Conservation (phyloP, 1,140 invertebrate genomes). For the Diorhabda elongata region DNA sequence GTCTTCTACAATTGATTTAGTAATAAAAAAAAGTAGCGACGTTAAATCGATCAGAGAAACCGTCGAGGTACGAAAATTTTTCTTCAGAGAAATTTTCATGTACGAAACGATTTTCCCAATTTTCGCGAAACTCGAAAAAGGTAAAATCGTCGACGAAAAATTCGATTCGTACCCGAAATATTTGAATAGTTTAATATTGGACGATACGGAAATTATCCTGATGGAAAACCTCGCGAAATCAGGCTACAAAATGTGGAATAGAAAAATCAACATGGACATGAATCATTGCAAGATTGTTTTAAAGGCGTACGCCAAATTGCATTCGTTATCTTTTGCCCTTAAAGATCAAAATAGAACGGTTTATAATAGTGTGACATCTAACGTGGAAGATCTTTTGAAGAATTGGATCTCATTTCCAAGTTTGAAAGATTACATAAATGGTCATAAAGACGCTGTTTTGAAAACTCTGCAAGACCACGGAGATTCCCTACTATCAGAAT, state of each 20-base stretch:
- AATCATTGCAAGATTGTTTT: slow-evolving; percentile 48
- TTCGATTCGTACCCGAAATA: slow-evolving; percentile 42
- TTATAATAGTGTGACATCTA: slow-evolving; percentile 19
- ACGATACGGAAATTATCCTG: slow-evolving; percentile 49
- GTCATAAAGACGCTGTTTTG: too few relatives aligned
- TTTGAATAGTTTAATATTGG: slow-evolving; percentile 42
- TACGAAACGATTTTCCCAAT: slow-evolving; percentile 28
- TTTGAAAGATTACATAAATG: too few relatives aligned
- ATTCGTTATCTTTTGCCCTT: slow-evolving; percentile 51
- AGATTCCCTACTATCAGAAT: too few relatives aligned
- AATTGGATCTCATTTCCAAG: too few relatives aligned
- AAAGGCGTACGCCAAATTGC: slow-evolving; percentile 51
- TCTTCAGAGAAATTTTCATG: slow-evolving; percentile 25
- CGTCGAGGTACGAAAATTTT: too few relatives aligned
- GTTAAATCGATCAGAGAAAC: too few relatives aligned
- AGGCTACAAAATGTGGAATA: slow-evolving; percentile 48
- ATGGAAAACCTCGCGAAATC: slow-evolving; percentile 51
- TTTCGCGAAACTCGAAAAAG: slow-evolving; percentile 25
- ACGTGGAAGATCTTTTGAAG: neutral
- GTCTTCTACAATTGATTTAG: too few relatives aligned
- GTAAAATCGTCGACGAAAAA: slow-evolving; percentile 21
- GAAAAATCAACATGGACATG: slow-evolving; percentile 44
- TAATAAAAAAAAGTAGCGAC: too few relatives aligned
- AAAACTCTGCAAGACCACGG: too few relatives aligned
- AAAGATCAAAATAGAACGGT: slow-evolving; percentile 43